phyloP scores from a whole-genome alignment of 1,140 invertebrate species.

The Drosophila nebulosa region DNA sequence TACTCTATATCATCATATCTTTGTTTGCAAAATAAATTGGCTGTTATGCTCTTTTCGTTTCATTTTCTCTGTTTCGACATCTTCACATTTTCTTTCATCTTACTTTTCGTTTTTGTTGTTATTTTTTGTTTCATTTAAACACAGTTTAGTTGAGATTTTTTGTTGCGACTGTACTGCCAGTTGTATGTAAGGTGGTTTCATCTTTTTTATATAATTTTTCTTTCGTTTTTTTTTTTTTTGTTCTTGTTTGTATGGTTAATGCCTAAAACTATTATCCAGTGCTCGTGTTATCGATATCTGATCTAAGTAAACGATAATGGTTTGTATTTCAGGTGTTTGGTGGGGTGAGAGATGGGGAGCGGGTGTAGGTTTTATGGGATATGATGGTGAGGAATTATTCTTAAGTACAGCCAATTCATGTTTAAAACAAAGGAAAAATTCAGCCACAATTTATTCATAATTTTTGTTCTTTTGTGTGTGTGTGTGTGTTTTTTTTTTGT shows the following conservation, averaged over 20 bases:
- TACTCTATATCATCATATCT: constrained; percentile 4
- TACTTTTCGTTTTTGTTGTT: not conserved
- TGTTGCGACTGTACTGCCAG: constrained; percentile 9
- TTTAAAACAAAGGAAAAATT: not conserved
- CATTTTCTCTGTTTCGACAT: not conserved
- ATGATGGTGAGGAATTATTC: not conserved
- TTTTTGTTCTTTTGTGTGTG: not conserved
- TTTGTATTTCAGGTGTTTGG: not conserved
- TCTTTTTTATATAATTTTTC: not conserved
- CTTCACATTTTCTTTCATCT: not conserved
- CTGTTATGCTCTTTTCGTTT: constrained; percentile 2
- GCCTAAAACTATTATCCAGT: constrained; percentile 15
- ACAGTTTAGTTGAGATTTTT: constrained; percentile 7
- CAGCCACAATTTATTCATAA: constrained; percentile 1
- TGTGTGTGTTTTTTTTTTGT: constrained; percentile 5
- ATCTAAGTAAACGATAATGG: not conserved
- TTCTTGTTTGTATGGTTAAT: constrained; percentile 16
- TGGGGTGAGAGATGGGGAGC: not conserved
- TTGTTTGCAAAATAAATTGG: constrained; percentile 11
- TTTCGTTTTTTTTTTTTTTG: not conserved
- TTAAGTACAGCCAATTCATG: not conserved
- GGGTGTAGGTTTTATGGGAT: too few relatives aligned
- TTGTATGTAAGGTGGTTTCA: constrained; percentile 13
- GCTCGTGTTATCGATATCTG: not conserved
- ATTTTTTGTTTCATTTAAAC: not conserved